phyloP scores from a whole-genome alignment of 1,140 invertebrate species.

The honey bee (Apis mellifera) region Amel_HAv3.1 CM009939.2:1378501-1379000 shows the following conservation, averaged over 20 bases:
- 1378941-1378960: too few species aligned
- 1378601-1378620: constrained; percentile 87
- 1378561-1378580: constrained; percentile 89
- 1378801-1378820: constrained; percentile 93
- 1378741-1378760: constrained; percentile 94
- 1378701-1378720: constrained; percentile 95
- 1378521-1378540: constrained; percentile 90
- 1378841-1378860: neutral
- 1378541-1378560: constrained; percentile 88
- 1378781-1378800: constrained; percentile 92
- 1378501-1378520: constrained; percentile 84
- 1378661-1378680: constrained; percentile 95
- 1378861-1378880: accelerated
- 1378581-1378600: constrained; percentile 93
- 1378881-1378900: too few species aligned
- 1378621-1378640: constrained; percentile 91
- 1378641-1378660: constrained; percentile 96
- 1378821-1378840: constrained; percentile 89
- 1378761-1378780: constrained; percentile 97
- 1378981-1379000: too few species aligned
- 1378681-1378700: constrained; percentile 93
- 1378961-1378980: too few species aligned
- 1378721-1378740: constrained; percentile 99
- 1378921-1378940: too few species aligned
- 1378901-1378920: too few species aligned